Conservation (phyloP, 1,140 invertebrate genomes). For the Ceratitis capitata region DNA sequence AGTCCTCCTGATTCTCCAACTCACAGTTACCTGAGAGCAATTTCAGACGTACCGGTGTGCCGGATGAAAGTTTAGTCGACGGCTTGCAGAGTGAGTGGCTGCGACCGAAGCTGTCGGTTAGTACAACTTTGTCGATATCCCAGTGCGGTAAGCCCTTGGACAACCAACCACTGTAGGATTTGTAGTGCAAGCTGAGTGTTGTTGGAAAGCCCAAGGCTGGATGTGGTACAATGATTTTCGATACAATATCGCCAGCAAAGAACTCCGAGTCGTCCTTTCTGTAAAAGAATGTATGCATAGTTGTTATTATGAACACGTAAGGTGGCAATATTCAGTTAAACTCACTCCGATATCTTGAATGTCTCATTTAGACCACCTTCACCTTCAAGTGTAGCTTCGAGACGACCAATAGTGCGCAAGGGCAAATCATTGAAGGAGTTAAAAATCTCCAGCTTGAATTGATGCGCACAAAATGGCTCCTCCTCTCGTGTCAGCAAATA, state of each 20-base stretch:
- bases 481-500: constrained; percentile 89
- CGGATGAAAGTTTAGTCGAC: constrained; percentile 78
- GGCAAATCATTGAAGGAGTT: constrained; percentile 78
- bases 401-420: constrained; percentile 72
- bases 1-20: constrained; percentile 66
- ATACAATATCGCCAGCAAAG: constrained; percentile 74
- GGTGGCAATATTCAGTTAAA: not conserved
- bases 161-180: constrained; percentile 90
- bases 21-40: constrained; percentile 82
- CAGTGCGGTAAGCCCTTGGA: constrained; percentile 83
- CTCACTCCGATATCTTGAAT: constrained; percentile 85
- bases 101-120: constrained; percentile 87
- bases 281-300: constrained; percentile 34
- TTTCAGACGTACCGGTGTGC: constrained; percentile 75
- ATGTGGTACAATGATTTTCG: constrained; percentile 87
- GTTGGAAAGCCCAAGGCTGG: constrained; percentile 80
- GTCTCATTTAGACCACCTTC: constrained; percentile 86
- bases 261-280: constrained; percentile 84
- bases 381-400: constrained; percentile 85
- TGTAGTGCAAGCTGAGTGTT: constrained; percentile 81
- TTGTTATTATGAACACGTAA: not conserved
- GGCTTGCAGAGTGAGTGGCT: constrained; percentile 83
- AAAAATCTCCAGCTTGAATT: constrained; percentile 84
- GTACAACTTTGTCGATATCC: constrained; percentile 82
- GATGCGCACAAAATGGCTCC: constrained; percentile 92